Evolutionary conservation across 2,113 vertebrate genomes (phyloP).

Genomic region (Stictonetta naevosa): DNA sequence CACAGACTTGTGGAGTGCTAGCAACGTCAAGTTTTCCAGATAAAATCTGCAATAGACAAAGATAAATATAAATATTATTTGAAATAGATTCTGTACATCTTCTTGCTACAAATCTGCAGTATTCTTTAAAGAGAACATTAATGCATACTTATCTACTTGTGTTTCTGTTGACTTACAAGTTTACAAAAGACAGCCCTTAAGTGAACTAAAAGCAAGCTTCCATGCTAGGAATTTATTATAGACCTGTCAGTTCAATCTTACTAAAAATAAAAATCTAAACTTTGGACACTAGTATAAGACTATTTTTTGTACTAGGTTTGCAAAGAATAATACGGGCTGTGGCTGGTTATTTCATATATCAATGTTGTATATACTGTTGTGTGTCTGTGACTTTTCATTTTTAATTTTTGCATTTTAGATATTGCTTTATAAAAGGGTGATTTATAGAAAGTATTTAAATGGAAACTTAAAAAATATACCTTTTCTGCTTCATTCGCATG

Average conservation of each 20-base stretch:
- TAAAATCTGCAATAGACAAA: not conserved
- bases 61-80: not conserved
- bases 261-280: not conserved
- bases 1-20: not conserved
- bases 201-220: not conserved
- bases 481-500: not conserved
- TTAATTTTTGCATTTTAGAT: not conserved
- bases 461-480: not conserved
- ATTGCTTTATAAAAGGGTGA: not conserved
- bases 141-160: not conserved
- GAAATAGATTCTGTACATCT: not conserved
- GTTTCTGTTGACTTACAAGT: not conserved
- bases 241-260: not conserved
- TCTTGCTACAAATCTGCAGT: not conserved
- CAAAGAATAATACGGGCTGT: fast-evolving
- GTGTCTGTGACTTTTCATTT: not conserved
- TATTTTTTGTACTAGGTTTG: not conserved
- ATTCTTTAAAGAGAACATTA: not conserved
- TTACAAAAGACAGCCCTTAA: not conserved
- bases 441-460: not conserved
- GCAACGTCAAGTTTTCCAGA: not conserved
- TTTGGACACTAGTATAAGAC: not conserved
- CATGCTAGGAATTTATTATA: not conserved
- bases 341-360: not conserved
- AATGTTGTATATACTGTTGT: not conserved